These are phyloP conservation scores for Enoplosus armatus DNA, from an alignment of 2,797 vertebrate genomes.

Conservation along the genomic window DNA sequence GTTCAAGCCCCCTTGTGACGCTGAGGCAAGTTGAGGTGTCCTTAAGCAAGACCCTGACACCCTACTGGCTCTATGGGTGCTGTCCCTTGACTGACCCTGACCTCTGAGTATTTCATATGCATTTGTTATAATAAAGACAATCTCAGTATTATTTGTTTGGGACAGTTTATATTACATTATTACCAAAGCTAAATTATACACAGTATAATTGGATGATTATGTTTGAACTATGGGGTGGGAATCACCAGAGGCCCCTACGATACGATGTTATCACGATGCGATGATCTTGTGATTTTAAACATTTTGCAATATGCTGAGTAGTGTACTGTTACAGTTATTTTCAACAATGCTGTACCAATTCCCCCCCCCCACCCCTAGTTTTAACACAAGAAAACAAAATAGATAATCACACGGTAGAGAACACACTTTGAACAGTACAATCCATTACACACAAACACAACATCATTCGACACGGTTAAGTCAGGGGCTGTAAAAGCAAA, in stretches of 20 bases:
- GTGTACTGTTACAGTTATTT: no score
- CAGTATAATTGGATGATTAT: not conserved
- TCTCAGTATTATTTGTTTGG: not conserved
- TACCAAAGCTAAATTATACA: not conserved
- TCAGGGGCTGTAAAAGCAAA: no score
- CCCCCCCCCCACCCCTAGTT: no score
- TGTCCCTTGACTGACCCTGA: not conserved
- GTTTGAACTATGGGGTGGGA: no score
- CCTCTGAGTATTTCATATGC: not conserved
- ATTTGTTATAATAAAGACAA: not conserved
- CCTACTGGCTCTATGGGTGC: not conserved
- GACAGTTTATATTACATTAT: no score
- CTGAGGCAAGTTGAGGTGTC: constrained; percentile 2
- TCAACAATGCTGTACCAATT: no score
- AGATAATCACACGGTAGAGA: not conserved
- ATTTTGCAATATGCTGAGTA: no score
- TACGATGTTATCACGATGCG: no score
- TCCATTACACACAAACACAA: not conserved
- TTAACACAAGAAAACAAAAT: not conserved
- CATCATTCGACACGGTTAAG: no score
- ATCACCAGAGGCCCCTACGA: no score
- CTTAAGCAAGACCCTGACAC: not conserved
- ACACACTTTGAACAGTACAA: not conserved
- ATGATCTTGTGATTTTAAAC: no score
- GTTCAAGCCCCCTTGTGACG: not conserved